Percentiles rank a stretch among this genome's conserved stretches.
Evolutionary conservation across 2,113 vertebrate genomes (phyloP).

Genomic region (Galbula dea): DNA sequence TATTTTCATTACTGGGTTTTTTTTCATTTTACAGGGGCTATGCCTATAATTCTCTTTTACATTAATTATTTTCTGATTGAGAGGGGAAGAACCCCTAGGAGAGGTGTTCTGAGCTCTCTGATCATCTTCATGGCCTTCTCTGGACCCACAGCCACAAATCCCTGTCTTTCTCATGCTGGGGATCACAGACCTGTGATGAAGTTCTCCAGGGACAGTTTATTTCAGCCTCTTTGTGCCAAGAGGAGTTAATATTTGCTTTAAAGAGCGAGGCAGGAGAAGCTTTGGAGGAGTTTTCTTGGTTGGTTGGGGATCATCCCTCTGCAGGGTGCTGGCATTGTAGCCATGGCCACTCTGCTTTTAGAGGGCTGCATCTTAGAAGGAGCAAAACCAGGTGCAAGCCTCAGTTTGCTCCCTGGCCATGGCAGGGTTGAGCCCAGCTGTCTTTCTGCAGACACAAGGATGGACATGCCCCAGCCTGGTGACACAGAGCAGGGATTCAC

Average conservation of each 20-base stretch:
- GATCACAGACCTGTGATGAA: neutral
- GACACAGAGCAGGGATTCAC: neutral
- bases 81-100: neutral
- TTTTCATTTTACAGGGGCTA: neutral
- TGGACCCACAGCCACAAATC: neutral
- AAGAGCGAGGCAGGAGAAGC: neutral
- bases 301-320: neutral
- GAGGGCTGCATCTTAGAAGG: neutral
- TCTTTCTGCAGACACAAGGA: fast-evolving
- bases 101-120: neutral
- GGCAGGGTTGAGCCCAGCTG: neutral
- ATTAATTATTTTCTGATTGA: neutral
- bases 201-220: neutral
- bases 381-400: neutral
- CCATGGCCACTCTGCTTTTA: fast-evolving
- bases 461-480: fast-evolving
- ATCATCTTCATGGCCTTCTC: neutral
- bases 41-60: neutral
- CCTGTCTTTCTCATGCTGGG: neutral
- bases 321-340: neutral
- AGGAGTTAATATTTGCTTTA: neutral
- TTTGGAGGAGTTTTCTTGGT: neutral
- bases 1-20: too few relatives aligned
- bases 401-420: fast-evolving
- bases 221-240: neutral